phyloP scores from a whole-genome alignment of 2,113 vertebrate species.

The Pseudorectes ferrugineus region DNA sequence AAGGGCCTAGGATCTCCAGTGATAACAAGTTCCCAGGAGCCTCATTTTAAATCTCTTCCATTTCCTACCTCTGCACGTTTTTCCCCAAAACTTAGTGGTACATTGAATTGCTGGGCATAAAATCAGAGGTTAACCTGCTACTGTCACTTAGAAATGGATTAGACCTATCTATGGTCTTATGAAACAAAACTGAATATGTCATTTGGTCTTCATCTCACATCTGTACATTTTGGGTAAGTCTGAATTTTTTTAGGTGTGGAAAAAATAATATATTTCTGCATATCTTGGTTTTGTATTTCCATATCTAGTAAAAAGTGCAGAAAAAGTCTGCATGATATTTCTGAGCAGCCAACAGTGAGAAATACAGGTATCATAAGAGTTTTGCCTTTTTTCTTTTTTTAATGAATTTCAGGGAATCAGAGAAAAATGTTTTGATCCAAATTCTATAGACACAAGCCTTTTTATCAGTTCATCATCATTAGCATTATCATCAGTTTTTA shows the following conservation, averaged over 20 bases:
- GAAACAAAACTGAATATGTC: background rate
- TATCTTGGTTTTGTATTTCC: background rate
- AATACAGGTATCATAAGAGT: background rate
- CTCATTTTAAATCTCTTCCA: background rate
- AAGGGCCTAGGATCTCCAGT: background rate
- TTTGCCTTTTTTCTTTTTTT: background rate
- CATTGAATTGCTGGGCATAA: background rate
- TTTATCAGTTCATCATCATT: background rate
- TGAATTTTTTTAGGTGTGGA: background rate
- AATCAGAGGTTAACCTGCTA: background rate
- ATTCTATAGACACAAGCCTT: background rate
- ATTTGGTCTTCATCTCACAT: background rate
- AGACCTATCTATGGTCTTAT: background rate
- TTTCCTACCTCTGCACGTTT: background rate
- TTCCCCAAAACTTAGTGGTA: background rate
- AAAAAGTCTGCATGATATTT: background rate
- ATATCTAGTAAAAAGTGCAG: background rate
- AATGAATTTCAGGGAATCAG: background rate
- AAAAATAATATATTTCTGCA: rapidly evolving
- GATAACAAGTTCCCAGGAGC: background rate
- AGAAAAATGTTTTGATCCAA: background rate
- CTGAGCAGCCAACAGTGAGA: background rate
- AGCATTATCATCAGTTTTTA: background rate
- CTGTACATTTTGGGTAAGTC: background rate
- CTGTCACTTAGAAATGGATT: background rate